Conservation (phyloP, 2,888 invertebrate species). For the Tridacna crocea region DNA sequence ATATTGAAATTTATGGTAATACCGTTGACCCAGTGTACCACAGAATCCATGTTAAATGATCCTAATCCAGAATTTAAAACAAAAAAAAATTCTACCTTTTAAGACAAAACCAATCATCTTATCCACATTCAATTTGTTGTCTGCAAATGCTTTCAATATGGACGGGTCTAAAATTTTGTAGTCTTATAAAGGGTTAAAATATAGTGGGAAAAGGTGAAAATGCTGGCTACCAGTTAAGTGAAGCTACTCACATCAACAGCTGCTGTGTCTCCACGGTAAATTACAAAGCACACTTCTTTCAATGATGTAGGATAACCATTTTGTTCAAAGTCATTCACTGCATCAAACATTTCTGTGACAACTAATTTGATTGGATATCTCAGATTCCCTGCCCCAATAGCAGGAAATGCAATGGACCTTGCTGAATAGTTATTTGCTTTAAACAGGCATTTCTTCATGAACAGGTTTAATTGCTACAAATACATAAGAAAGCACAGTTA, state of each 20-base stretch:
- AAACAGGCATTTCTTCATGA: slow-evolving; percentile 26
- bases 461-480: slow-evolving; percentile 9
- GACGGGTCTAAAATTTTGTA: no score
- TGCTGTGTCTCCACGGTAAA: neutral
- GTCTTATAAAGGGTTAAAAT: no score
- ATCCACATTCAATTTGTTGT: no score
- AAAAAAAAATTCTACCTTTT: no score
- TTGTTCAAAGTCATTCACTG: neutral
- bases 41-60: no score
- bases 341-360: slow-evolving; percentile 20
- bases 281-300: slow-evolving; percentile 16
- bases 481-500: neutral
- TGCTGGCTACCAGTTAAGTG: no score
- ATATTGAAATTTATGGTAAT: no score
- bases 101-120: no score
- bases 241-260: neutral
- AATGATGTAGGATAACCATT: neutral
- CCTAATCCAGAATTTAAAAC: no score
- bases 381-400: slow-evolving; percentile 38
- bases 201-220: no score
- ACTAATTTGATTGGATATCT: slow-evolving; percentile 24
- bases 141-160: no score
- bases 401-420: slow-evolving; percentile 44
- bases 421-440: slow-evolving; percentile 2
- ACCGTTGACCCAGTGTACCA: no score